Percentiles rank a stretch among this genome's conserved stretches.
Conservation (phyloP, 2,888 invertebrate species). For the Drosophila gaucha region DNA sequence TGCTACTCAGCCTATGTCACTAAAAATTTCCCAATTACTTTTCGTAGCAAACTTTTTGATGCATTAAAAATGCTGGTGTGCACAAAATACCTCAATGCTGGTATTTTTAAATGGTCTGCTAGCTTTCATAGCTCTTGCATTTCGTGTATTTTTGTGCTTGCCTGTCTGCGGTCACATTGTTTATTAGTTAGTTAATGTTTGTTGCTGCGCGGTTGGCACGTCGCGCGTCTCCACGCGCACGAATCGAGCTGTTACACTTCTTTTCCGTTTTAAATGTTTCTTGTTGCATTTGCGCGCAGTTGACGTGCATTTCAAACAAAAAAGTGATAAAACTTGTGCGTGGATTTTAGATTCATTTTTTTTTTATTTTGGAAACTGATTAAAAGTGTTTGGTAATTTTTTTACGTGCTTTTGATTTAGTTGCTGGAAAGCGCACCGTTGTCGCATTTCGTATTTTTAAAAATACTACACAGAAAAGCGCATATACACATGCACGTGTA, state of each 20-base stretch:
- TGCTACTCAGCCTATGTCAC: background rate
- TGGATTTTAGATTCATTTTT: constrained; percentile 3
- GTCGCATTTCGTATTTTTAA: constrained; percentile 35
- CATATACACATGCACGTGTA: constrained; percentile 33
- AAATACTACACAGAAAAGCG: constrained; percentile 39
- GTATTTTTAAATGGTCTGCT: constrained; percentile 18
- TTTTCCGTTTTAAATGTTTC: constrained; percentile 34
- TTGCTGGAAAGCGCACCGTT: constrained; percentile 17
- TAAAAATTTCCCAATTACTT: background rate
- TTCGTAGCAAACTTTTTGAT: background rate
- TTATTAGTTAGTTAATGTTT: constrained; percentile 42
- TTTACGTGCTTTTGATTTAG: constrained; percentile 13
- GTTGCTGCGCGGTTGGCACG: constrained; percentile 55
- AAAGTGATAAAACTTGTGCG: constrained; percentile 25
- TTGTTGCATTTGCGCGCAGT: constrained; percentile 48
- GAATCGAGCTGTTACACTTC: constrained; percentile 35
- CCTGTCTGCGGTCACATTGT: constrained; percentile 32
- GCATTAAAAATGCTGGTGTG: too few species aligned
- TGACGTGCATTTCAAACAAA: constrained; percentile 29
- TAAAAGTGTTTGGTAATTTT: constrained; percentile 21
- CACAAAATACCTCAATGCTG: background rate
- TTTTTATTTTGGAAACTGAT: constrained; percentile 5
- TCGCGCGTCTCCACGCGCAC: constrained; percentile 39
- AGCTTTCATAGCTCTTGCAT: background rate
- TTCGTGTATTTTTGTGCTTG: constrained; percentile 6